Base-by-base conservation (phyloP, 1,140 invertebrate species). In the Sipha flava region DNA sequence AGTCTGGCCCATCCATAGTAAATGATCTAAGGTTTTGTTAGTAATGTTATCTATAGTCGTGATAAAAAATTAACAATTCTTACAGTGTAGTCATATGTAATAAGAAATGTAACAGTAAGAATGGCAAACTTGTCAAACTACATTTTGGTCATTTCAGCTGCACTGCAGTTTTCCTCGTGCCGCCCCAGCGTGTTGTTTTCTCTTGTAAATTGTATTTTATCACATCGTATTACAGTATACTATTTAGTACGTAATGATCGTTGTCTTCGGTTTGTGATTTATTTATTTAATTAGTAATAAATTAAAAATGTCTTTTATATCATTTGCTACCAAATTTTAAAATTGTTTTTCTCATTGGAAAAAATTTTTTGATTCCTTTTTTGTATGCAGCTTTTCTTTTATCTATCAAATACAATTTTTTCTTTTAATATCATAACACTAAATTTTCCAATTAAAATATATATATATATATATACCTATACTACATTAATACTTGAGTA, bases 151-250 rank as follows among this genome's bases (percentile, higher is more conserved):
- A 40, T 54, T 57, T 34, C 21, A 31, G n/a, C 49, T 57, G 72
- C 72, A 75, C 52, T 75, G 72, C 72, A 75, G 49, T 40, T 4
- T 16, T 73, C 31, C 72, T 75, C 72, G 34, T 75, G 72, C 72
- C 72, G 72, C 72, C 47, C 47, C 43, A 54, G 49, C 31, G 26
- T 75, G 72, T 54, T 37, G 49, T 52, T 75, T 75, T 54, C 47
- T 75, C 49, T 52, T 57, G 31, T 54, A 40, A 40, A 57, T 40
- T 2, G 18, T 75, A 37, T 43, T 57, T 75, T 75, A 54, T 75
- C 59, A 64, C n/a, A 68, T 68, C 37, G 45, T 68, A 45, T 45
- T 37, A 68, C 16, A 68, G 37, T 43, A 40, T 6, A 10, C 37
- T 40, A 6, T 10, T 40, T 10, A 68, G 16, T 26, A 43, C 21